phyloP scores from a whole-genome alignment of 2,888 invertebrate genomes.

The Brassicogethes aeneus region DNA sequence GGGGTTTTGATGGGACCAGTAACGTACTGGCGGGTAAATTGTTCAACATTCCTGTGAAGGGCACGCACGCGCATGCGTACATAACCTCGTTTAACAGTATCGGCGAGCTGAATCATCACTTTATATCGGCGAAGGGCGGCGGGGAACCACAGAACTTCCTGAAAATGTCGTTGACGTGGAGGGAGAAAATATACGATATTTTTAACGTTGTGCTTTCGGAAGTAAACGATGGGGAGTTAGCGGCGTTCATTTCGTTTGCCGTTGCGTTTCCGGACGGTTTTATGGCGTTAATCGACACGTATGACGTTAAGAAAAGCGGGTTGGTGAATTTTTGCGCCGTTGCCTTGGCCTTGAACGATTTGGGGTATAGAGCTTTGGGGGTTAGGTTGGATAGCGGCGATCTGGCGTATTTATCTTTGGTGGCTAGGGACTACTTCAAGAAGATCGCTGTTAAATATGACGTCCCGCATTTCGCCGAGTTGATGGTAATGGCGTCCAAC shows the following conservation, averaged over 20 bases:
- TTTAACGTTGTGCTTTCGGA: constrained; percentile 72
- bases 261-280: constrained; percentile 91
- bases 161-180: constrained; percentile 58
- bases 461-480: constrained; percentile 72
- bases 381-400: constrained; percentile 96
- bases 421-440: constrained; percentile 73
- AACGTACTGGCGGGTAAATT: constrained; percentile 96
- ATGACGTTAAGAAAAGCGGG: constrained; percentile 97
- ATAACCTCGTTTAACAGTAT: constrained; percentile 79
- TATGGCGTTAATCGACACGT: constrained; percentile 95
- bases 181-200: constrained; percentile 55
- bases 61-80: constrained; percentile 97
- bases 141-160: constrained; percentile 50
- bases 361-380: constrained; percentile 83
- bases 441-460: constrained; percentile 64
- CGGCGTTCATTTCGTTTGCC: constrained; percentile 88
- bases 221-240: constrained; percentile 88
- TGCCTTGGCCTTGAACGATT: constrained; percentile 79
- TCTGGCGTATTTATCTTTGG: constrained; percentile 85
- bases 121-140: constrained; percentile 28
- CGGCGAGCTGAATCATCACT: constrained; percentile 47
- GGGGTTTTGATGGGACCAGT: constrained; percentile 97
- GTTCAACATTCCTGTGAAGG: constrained; percentile 92
- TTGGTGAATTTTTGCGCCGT: constrained; percentile 94
- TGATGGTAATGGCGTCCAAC: constrained; percentile 95